Evolutionary conservation across 2,888 invertebrate genomes (phyloP), one percentile per base, ranked within the genome.

Genomic region (Agrotis exclamationis): DNA sequence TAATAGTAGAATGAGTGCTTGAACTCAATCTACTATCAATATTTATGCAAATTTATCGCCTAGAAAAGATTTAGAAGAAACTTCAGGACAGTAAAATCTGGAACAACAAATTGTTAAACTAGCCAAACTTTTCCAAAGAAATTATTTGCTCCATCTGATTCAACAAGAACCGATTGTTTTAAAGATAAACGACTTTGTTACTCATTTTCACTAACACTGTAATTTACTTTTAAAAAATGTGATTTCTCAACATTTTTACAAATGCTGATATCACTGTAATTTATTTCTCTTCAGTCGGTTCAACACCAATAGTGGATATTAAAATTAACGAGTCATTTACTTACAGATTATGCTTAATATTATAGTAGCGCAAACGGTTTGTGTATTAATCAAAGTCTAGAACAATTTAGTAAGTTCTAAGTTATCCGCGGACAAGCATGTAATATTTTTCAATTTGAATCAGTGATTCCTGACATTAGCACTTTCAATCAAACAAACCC

Each of bases 101-200:
- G 14, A 56, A 54, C 50, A 18, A n/a, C 4, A 47, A 69, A 62
- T 63, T 45, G 59, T 66, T 33, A 7, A 47, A 64, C 45, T 45
- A 50, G 57, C 54, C 66, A 64, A 73, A 80, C 22, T 69, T 56
- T 54, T 67, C 60, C 18, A 45, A 60, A 73, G 72, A 62, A 80
- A 66, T 72, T 48, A 56, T 66, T 66, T 24, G 20, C 28, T 51
- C 22, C 2, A 18, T 72, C 47, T 24, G 50, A 58, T 69, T 63
- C 7, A 71, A 64, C 39, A 47, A 58, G 22, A 70, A 68, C 28
- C 54, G 56, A 67, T 70, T 73, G 67, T 59, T 66, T 28, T 28
- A 6, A 6, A n/a, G 50, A 45, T 39, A 79, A 62, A 56, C 45
- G 53, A 18, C 53, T 74, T 56, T 53, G 7, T 33, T 64, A 45